A percentile compares a stretch with the other conserved stretches of the same genome.
phyloP scores from a whole-genome alignment of 2,113 vertebrate species.

The Myrmophylax atrothorax region DNA sequence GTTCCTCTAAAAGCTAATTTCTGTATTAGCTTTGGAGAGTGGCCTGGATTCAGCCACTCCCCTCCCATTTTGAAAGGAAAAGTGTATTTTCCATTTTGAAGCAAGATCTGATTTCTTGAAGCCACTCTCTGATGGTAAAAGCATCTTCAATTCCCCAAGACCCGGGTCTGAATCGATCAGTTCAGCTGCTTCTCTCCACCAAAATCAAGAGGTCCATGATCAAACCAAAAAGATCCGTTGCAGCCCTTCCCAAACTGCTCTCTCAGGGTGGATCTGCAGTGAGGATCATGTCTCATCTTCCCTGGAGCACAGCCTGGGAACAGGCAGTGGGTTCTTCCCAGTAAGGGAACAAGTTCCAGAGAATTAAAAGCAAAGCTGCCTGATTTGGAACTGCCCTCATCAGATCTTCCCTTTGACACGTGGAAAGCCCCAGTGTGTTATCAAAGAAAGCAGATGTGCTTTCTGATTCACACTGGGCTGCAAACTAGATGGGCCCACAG shows the following conservation, averaged over 20 bases:
- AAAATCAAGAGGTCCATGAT: background rate
- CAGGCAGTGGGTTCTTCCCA: background rate
- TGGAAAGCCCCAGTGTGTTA: background rate
- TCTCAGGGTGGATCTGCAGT: background rate
- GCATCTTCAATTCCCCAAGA: background rate
- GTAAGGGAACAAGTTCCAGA: background rate
- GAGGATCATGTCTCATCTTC: background rate
- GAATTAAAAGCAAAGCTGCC: background rate
- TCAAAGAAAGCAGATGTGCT: background rate
- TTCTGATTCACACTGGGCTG: background rate
- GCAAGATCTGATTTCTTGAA: background rate
- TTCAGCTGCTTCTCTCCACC: background rate
- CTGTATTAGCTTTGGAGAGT: background rate
- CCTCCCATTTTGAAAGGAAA: background rate
- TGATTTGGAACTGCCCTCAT: background rate
- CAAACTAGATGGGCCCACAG: background rate
- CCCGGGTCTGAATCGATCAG: background rate
- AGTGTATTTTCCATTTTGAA: background rate
- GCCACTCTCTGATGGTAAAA: background rate
- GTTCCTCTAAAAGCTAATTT: constrained; percentile 34
- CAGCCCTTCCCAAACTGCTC: background rate
- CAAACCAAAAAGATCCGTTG: background rate
- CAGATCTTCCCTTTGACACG: background rate
- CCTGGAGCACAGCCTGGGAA: background rate
- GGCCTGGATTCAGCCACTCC: background rate